Evolutionary conservation across 2,888 invertebrate species (phyloP), one percentile per base, ranked within the genome.

Genomic region (Hirtodrosophila cameraria): DNA sequence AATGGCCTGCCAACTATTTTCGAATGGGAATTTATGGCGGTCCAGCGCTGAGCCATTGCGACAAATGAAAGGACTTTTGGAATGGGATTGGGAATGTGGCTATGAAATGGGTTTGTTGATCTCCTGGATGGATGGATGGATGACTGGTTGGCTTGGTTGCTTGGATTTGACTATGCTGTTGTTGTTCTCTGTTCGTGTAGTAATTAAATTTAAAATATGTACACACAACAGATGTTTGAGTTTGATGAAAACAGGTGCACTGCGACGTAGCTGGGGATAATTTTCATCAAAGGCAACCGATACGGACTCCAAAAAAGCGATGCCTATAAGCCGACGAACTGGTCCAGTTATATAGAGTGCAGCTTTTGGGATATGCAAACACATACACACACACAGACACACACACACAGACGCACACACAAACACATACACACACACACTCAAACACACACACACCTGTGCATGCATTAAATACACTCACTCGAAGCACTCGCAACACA

Each of bases 141-240:
- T 45, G 65, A 52, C 13, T 55, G 74, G 60, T 55, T 60, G 65
- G 52, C 23, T 41, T 42, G 60, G 39, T 41, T 48, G 61, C 76
- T 83, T 58, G 81, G 63, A 74, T 60, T 77, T 84, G 75, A 30
- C 13, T 54, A 42, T 39, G 60, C 55, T 62, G 64, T 48, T 63
- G 70, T 49, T 61, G 55, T 57, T n/a, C n/a, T n/a, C n/a, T 66
- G 68, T 53, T 43, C 61, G 71, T 66, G 60, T 64, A 81, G 80
- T 80, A 80, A 80, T 80, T 80, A 80, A 80, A 80, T 80, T 80
- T 80, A 84, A 84, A 81, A 81, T 81, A 81, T 81, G 79, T 73
- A 73, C 72, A 72, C 64, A 77, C 60, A 59, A 55, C 67, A 71
- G 59, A 71, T 66, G 66, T 66, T 69, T 82, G 78, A 62, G 73